Evolutionary conservation across 2,797 vertebrate genomes (phyloP).

Genomic region (Pantherophis alleghaniensis): DNA sequence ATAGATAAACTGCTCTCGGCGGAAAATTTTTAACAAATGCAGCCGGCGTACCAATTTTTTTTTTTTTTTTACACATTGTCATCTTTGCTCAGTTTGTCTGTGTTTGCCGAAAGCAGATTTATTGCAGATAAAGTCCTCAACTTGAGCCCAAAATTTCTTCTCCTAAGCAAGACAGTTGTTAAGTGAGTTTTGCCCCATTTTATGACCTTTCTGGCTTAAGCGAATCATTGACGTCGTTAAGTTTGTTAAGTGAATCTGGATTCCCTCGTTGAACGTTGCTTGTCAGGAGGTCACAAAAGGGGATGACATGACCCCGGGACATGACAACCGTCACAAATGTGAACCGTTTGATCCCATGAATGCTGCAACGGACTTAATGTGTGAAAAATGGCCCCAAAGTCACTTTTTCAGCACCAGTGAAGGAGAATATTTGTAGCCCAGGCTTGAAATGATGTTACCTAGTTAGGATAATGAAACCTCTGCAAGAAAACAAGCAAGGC

Average conservation of each 20-base stretch:
- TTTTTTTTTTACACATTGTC: conserved; percentile 1
- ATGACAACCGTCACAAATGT: neutral
- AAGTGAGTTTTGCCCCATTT: neutral
- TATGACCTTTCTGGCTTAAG: neutral
- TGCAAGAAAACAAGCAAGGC: too few relatives aligned
- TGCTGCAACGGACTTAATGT: neutral
- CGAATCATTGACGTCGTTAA: neutral
- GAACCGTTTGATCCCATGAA: neutral
- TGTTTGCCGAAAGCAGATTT: conserved; percentile 33
- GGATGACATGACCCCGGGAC: neutral
- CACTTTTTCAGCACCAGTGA: neutral
- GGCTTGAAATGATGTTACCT: too few relatives aligned
- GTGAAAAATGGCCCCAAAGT: neutral
- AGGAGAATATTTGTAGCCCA: too few relatives aligned
- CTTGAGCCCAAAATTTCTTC: neutral
- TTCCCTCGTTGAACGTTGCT: neutral
- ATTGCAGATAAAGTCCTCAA: neutral
- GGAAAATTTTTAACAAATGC: conserved; percentile 59
- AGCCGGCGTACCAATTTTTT: conserved; percentile 56
- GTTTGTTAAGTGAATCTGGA: neutral
- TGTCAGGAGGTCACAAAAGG: neutral
- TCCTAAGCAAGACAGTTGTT: neutral
- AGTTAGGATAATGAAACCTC: too few relatives aligned
- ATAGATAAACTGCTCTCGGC: neutral
- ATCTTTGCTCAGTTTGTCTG: conserved; percentile 15